Percentiles rank a stretch among this genome's conserved stretches.
Evolutionary conservation across 2,113 vertebrate genomes (phyloP).

Genomic region (Isurus oxyrinchus): DNA sequence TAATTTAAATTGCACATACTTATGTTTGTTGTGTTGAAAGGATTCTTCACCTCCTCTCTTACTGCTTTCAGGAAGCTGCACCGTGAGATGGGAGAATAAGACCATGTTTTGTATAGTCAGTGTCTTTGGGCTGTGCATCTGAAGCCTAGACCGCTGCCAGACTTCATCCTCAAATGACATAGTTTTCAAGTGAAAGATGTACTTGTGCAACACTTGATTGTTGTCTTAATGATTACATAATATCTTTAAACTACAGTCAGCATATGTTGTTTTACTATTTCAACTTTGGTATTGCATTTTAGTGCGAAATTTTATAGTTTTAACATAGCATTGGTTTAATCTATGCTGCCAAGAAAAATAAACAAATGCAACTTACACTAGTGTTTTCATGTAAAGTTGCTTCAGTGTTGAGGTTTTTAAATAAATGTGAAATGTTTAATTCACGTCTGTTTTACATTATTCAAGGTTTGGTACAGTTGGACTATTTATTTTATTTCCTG

Average conservation of each 20-base stretch:
- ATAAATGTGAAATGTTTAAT: constrained; percentile 13
- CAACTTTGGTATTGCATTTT: not conserved
- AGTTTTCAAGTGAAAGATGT: not conserved
- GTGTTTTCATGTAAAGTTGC: not conserved
- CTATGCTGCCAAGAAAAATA: not conserved
- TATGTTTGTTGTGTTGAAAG: not conserved
- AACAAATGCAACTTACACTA: not conserved
- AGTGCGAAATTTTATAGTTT: not conserved
- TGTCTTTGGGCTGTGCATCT: constrained; percentile 80
- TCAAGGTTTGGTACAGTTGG: not conserved
- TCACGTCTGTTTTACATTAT: not conserved
- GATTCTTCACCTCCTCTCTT: not conserved
- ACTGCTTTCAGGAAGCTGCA: constrained; percentile 72
- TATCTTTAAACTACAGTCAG: not conserved
- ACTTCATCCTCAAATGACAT: not conserved
- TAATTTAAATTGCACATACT: not conserved
- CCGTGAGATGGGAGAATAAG: constrained; percentile 88
- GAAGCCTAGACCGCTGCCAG: constrained; percentile 39
- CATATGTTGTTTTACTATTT: not conserved
- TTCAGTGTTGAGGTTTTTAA: not conserved
- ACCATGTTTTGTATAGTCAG: constrained; percentile 87
- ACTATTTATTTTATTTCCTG: not conserved
- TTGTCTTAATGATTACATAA: not conserved
- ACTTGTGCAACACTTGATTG: not conserved
- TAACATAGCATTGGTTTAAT: not conserved